A percentile compares a stretch with the other conserved stretches of the same genome.
Evolutionary conservation across 1,140 invertebrate genomes (phyloP).

Genomic region (Bradynema listronoti): DNA sequence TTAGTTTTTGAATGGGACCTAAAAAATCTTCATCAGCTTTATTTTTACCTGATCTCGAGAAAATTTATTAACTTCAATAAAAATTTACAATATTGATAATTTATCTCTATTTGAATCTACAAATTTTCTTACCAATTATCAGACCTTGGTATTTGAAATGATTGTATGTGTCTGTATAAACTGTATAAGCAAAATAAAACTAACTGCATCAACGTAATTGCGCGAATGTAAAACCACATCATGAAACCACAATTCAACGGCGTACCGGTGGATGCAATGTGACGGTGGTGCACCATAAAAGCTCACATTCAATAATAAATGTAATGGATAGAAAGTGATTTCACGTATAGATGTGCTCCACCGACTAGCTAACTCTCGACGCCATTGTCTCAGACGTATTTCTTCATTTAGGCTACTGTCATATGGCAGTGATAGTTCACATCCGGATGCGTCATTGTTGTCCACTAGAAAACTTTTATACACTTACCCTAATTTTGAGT

Average conservation of each 20-base stretch:
- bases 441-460: no score
- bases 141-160: not conserved
- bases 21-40: no score
- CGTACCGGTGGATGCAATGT: conserved; percentile 3
- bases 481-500: no score
- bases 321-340: conserved; percentile 2
- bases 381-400: no score
- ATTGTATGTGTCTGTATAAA: conserved; percentile 1
- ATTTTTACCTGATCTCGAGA: no score
- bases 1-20: no score
- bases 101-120: not conserved
- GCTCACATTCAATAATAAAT: not conserved
- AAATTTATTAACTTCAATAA: no score
- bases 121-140: not conserved
- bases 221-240: not conserved
- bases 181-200: not conserved
- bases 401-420: no score
- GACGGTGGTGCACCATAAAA: conserved; percentile 4
- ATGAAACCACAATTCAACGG: not conserved
- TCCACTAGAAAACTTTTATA: no score
- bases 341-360: not conserved
- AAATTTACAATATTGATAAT: not conserved
- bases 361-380: conserved; percentile 4
- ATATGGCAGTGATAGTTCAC: no score
- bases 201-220: not conserved